phyloP scores from a whole-genome alignment of 53 echinoderm and acorn worm species.

The Echinarachnius parma region DNA sequence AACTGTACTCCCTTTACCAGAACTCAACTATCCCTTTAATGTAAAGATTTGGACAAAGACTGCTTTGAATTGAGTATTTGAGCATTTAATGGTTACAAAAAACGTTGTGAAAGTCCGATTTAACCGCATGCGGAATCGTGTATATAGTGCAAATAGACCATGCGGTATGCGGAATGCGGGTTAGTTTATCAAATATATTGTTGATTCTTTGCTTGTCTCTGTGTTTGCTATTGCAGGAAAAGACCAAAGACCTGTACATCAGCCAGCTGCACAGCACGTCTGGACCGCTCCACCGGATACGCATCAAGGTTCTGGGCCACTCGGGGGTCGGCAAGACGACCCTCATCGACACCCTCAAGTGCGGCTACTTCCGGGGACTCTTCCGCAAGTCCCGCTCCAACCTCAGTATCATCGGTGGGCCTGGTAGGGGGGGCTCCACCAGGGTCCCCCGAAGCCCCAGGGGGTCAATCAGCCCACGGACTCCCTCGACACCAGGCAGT shows the following conservation, averaged over 20 bases:
- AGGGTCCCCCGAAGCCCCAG: slow-evolving; percentile 33
- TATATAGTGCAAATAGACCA: no score
- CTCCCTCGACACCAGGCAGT: not conserved
- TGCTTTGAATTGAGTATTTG: no score
- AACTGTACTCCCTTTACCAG: no score
- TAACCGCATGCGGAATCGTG: no score
- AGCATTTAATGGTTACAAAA: no score
- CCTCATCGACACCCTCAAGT: slow-evolving; percentile 90
- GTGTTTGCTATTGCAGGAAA: slow-evolving; percentile 50
- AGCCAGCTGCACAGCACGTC: slow-evolving; percentile 76
- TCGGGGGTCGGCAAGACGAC: slow-evolving; percentile 91
- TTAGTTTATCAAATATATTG: no score
- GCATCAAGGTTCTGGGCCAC: slow-evolving; percentile 86
- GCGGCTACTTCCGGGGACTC: slow-evolving; percentile 91
- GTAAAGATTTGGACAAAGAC: no score
- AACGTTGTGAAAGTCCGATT: no score
- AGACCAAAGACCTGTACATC: slow-evolving; percentile 82
- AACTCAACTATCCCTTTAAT: no score
- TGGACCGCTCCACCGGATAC: slow-evolving; percentile 65
- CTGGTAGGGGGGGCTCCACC: slow-evolving; percentile 59
- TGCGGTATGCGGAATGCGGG: no score
- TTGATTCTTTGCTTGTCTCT: not conserved
- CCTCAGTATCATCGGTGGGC: slow-evolving; percentile 71
- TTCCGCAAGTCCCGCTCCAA: slow-evolving; percentile 88
- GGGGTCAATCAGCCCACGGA: slow-evolving; percentile 19